These are phyloP conservation scores for Parus major DNA, from an alignment of 2,113 vertebrate genomes.

Conservation along the genomic window DNA sequence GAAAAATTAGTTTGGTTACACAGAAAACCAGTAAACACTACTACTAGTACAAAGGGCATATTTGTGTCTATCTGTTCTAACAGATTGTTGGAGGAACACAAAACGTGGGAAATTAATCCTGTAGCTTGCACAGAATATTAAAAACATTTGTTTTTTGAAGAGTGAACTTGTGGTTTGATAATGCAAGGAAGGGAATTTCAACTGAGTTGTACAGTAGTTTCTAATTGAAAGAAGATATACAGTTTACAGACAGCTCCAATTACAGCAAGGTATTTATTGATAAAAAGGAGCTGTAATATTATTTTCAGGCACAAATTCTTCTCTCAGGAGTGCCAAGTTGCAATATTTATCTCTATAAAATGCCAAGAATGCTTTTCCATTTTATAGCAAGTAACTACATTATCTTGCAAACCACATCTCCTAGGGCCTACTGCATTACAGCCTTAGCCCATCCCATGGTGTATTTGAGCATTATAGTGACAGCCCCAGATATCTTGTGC, in stretches of 20 bases:
- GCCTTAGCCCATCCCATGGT: neutral
- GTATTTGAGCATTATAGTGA: neutral
- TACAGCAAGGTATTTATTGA: neutral
- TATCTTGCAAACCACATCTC: neutral
- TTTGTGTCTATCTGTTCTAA: neutral
- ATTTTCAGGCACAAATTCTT: neutral
- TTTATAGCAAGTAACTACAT: neutral
- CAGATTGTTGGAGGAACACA: neutral
- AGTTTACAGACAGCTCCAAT: neutral
- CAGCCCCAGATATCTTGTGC: neutral
- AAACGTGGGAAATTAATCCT: neutral
- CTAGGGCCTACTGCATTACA: neutral
- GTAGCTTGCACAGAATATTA: neutral
- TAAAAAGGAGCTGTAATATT: neutral
- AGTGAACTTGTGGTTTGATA: neutral
- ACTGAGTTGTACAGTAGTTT: neutral
- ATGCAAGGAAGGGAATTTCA: neutral
- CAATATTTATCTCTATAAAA: neutral
- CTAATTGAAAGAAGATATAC: neutral
- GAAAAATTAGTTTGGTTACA: neutral
- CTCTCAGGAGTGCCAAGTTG: neutral
- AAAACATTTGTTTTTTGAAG: neutral
- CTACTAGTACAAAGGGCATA: neutral
- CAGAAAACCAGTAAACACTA: neutral
- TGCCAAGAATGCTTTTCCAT: neutral